Percentiles rank a stretch among this genome's conserved stretches.
Evolutionary conservation across 2,888 invertebrate species (phyloP).

Genomic region (Strigamia maritima): DNA sequence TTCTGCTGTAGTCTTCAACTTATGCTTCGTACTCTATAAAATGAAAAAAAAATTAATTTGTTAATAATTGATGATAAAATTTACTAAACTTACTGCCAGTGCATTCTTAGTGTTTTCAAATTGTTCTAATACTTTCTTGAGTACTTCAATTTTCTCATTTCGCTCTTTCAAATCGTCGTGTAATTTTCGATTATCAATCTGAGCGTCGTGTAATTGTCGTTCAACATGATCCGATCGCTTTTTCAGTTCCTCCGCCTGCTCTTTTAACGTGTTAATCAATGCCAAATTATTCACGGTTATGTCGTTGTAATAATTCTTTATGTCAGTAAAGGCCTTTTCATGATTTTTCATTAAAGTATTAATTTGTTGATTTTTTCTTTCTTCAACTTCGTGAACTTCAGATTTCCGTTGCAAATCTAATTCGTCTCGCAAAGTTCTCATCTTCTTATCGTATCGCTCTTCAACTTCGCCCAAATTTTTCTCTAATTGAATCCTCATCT

Average conservation of each 20-base stretch:
- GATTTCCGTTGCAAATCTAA: constrained; percentile 59
- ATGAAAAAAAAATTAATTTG: constrained; percentile 37
- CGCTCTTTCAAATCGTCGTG: constrained; percentile 70
- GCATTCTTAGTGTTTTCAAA: constrained; percentile 81
- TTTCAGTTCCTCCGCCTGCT: constrained; percentile 72
- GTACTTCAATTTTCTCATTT: constrained; percentile 64
- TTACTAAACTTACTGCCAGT: constrained; percentile 50
- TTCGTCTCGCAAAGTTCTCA: constrained; percentile 58
- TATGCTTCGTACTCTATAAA: constrained; percentile 60
- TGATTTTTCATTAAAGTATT: constrained; percentile 74
- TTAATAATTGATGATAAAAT: not conserved
- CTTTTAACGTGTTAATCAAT: constrained; percentile 83
- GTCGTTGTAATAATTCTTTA: constrained; percentile 93
- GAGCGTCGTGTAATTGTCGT: constrained; percentile 65
- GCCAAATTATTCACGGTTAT: constrained; percentile 90
- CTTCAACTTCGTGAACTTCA: constrained; percentile 70
- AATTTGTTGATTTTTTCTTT: constrained; percentile 84
- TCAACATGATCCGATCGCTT: constrained; percentile 75
- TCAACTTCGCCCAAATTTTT: constrained; percentile 66
- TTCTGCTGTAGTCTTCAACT: constrained; percentile 50
- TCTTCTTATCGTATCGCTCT: constrained; percentile 65
- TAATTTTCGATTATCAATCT: constrained; percentile 69
- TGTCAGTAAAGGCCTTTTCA: constrained; percentile 78
- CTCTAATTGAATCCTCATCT: constrained; percentile 64
- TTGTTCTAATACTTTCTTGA: constrained; percentile 73